Percentiles rank a stretch among this genome's conserved stretches.
phyloP scores from a whole-genome alignment of 2,113 vertebrate species.

The Rhizomys pruinosus region DNA sequence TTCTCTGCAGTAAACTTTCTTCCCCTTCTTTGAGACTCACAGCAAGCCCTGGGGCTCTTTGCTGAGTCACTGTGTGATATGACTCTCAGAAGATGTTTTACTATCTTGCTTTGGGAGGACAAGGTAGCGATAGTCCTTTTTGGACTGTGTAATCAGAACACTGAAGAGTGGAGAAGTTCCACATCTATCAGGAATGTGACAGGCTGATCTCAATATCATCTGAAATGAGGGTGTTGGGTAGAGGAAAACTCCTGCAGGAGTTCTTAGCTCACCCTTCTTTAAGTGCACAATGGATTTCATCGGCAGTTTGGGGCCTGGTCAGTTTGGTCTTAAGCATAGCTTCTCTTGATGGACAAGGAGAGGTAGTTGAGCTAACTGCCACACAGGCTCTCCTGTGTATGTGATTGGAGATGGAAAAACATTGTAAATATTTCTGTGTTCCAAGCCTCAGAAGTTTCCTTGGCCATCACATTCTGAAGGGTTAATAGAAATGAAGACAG shows the following conservation, averaged over 20 bases:
- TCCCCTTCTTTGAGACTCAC: background rate
- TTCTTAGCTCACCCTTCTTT: conserved; percentile 35
- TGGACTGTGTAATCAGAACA: background rate
- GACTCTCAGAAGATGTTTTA: background rate
- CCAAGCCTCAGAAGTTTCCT: background rate
- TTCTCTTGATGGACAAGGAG: background rate
- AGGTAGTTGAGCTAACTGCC: background rate
- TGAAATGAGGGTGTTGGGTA: background rate
- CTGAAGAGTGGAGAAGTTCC: background rate
- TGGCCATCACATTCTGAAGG: background rate
- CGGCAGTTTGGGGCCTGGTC: background rate
- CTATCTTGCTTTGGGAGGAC: background rate
- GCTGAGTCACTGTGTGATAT: background rate
- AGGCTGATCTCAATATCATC: background rate
- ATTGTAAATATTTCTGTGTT: background rate
- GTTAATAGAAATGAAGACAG: background rate
- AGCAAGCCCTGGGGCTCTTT: background rate
- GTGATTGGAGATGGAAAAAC: background rate
- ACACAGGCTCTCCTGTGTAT: background rate
- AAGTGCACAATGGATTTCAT: background rate
- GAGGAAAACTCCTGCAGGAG: background rate
- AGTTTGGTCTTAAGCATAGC: background rate
- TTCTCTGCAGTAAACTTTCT: background rate
- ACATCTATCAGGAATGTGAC: background rate
- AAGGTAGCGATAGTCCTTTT: background rate